Evolutionary conservation across 2,888 invertebrate genomes (phyloP), one percentile per base, ranked within the genome.

Genomic region (Azorinus chamasolen): DNA sequence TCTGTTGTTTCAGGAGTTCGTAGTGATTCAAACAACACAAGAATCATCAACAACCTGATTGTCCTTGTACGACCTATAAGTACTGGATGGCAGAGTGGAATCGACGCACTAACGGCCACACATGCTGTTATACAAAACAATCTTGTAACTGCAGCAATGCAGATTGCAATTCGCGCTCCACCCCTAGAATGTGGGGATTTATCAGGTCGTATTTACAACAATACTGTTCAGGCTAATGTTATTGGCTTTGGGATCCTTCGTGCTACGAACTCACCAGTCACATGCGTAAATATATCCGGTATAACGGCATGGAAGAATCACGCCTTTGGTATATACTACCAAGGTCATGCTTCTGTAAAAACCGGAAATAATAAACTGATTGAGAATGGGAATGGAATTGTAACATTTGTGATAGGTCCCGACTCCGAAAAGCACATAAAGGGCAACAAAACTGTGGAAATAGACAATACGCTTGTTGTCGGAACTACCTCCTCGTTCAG

Each of bases 281-380:
- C 48, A 8, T 92, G 91, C 68, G 66, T 79, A 1, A 74, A 77
- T 48, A 76, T 85, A 16, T 61, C 84, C 12, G 85, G 85, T 18
- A 90, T 91, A 51, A 79, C 79, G 0, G 43, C 85, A 1, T 89
- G 86, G 83, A 90, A 88, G 63, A 83, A 70, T 58, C 77, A 68
- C 18, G 89, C 91, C 57, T 89, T 72, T 74, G 92, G 91, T 1
- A 51, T 92, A 4, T 92, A 90, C 57, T 79, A 84, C 39, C 75
- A 86, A n/a, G 68, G 72, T 37, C 12, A 2, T 0, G 24, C 45
- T 3, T 64, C 53, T 18, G 62, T 86, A 14, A 63, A 83, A 8
- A 27, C 89, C 2, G 79, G 79, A 1, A 68, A 86, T 37, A 68
- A 85, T 25, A 59, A 82, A 2, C 57, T 87, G 4, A 86, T 88